These are phyloP conservation scores for Palythoa heliodiscus DNA, from an alignment of 92 coral and sea anemone species.

Conservation along the genomic window DNA sequence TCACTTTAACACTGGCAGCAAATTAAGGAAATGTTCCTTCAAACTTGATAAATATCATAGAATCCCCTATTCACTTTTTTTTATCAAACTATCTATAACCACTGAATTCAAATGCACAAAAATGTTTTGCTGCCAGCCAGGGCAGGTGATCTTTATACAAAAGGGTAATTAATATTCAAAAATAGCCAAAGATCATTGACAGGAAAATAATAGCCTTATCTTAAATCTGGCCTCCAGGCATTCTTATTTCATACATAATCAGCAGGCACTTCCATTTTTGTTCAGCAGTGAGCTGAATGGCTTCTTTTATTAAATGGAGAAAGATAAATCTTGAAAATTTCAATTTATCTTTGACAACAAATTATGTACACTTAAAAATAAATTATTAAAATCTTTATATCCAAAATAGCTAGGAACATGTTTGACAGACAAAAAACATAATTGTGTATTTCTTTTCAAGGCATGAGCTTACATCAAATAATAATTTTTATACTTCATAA, in stretches of 20 bases:
- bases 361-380: background rate
- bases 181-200: conserved; percentile 8
- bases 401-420: background rate
- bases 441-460: background rate
- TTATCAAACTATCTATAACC: background rate
- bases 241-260: background rate
- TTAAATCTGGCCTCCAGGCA: conserved; percentile 18
- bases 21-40: background rate
- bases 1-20: background rate
- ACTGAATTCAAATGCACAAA: conserved; percentile 1
- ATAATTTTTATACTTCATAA: background rate
- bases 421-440: background rate
- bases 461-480: background rate
- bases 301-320: background rate
- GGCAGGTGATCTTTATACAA: conserved; percentile 37
- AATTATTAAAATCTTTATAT: no score
- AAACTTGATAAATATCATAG: background rate
- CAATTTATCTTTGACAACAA: background rate
- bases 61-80: conserved; percentile 16
- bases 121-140: conserved; percentile 20
- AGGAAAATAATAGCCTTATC: background rate
- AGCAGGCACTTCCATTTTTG: conserved; percentile 29
- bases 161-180: conserved; percentile 26
- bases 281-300: background rate
- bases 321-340: background rate